A percentile compares a stretch with the other conserved stretches of the same genome.
Conservation (phyloP, 1,140 invertebrate genomes). For the Globodera ellingtonae region DNA sequence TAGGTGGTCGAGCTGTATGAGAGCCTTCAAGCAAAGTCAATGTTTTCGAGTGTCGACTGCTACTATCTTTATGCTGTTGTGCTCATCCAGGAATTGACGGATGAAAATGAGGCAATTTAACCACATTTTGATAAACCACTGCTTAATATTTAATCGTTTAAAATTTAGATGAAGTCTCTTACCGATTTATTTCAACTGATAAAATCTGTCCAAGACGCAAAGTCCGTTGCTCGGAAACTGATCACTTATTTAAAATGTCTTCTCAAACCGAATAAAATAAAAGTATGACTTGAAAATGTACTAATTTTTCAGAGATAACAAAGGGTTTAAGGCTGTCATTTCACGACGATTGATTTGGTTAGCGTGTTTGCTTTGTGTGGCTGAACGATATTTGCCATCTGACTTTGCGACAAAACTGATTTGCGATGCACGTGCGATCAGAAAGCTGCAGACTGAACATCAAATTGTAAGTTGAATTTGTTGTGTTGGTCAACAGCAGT, state of each 20-base stretch:
- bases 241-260: constrained; percentile 26
- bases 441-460: constrained; percentile 25
- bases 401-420: background rate
- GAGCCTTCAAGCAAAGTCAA: background rate
- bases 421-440: constrained; percentile 19
- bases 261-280: constrained; percentile 29
- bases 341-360: constrained; percentile 32
- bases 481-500: background rate
- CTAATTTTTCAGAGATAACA: background rate
- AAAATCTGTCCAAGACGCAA: constrained; percentile 26
- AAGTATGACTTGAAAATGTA: background rate
- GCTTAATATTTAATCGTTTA: no score
- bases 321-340: background rate
- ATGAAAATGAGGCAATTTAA: constrained; percentile 23
- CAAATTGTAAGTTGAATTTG: constrained; percentile 5
- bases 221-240: constrained; percentile 29
- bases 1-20: constrained; percentile 35
- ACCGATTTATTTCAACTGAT: constrained; percentile 35
- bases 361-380: constrained; percentile 27
- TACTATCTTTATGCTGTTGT: constrained; percentile 33
- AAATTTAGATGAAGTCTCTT: constrained; percentile 13
- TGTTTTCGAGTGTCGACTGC: constrained; percentile 28
- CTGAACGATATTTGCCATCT: constrained; percentile 28
- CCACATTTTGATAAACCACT: no score
- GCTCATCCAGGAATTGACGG: constrained; percentile 18